Evolutionary conservation across 2,113 vertebrate genomes (phyloP).

Genomic region (Hystrix cristata): DNA sequence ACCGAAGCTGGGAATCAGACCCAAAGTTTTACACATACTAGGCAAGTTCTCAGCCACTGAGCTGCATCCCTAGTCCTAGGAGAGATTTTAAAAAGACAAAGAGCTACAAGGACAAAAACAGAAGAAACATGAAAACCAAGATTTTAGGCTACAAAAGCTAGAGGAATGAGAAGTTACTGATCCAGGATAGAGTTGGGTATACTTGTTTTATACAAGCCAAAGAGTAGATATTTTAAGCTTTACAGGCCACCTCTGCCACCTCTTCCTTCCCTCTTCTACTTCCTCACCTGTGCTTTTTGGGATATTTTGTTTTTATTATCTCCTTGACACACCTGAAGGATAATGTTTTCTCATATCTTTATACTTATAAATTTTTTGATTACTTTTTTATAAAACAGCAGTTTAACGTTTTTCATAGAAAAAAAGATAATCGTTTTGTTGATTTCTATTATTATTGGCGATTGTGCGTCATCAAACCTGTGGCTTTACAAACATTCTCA

Average conservation of each 20-base stretch:
- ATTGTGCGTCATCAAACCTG: background rate
- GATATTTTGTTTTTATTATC: background rate
- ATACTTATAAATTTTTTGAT: background rate
- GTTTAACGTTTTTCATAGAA: slow-evolving; percentile 1
- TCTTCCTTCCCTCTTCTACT: no score
- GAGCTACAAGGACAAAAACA: background rate
- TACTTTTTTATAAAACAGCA: background rate
- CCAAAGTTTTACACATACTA: background rate
- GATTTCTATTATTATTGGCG: slow-evolving; percentile 17
- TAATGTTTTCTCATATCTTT: background rate
- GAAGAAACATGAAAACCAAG: background rate
- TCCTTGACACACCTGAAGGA: background rate
- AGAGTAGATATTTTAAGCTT: slow-evolving; percentile 21
- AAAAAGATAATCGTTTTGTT: background rate
- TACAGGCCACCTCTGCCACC: background rate
- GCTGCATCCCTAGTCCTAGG: background rate
- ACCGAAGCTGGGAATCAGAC: background rate
- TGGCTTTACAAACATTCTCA: background rate
- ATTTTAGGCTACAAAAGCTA: background rate
- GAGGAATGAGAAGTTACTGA: slow-evolving; percentile 2
- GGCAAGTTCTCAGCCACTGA: background rate
- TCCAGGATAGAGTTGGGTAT: background rate
- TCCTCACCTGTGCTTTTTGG: background rate
- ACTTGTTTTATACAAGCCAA: background rate
- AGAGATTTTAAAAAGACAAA: slow-evolving; percentile 3